Conservation (phyloP, 2,113 vertebrate genomes). For the Physeter macrocephalus region DNA sequence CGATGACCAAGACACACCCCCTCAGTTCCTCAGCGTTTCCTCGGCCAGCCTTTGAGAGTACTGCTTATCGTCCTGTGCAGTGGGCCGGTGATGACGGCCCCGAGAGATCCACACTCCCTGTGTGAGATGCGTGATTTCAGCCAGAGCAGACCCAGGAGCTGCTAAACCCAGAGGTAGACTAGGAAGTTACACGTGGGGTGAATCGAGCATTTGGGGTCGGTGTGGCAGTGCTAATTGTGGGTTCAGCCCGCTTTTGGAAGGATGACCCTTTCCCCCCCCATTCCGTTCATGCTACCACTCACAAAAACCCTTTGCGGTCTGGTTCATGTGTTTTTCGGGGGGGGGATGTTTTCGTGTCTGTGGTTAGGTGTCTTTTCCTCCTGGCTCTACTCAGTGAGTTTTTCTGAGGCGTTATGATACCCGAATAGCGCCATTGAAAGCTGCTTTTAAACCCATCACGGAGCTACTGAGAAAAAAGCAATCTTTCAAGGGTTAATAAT, state of each 20-base stretch:
- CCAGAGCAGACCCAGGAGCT: not conserved
- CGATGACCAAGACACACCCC: not conserved
- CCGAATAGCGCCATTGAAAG: constrained; percentile 33
- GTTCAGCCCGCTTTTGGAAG: not conserved
- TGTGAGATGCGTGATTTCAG: constrained; percentile 17
- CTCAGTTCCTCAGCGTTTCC: not conserved
- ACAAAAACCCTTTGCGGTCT: not conserved
- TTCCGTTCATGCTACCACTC: not conserved
- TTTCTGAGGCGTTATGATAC: constrained; percentile 38
- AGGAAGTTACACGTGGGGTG: not conserved
- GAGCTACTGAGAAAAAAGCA: constrained; percentile 33
- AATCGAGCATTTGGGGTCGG: not conserved
- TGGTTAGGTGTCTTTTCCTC: constrained; percentile 41
- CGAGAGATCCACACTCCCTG: not conserved
- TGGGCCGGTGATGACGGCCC: not conserved
- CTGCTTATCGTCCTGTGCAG: not conserved
- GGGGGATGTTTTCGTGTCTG: not conserved
- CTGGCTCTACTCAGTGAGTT: not conserved
- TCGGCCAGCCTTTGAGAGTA: not conserved
- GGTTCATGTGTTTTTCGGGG: not conserved
- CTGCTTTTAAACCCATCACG: constrained; percentile 36
- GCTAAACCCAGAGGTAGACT: not conserved
- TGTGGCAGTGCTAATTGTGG: not conserved
- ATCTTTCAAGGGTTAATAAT: constrained; percentile 63
- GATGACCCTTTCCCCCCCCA: not conserved